Percentiles rank a stretch among this genome's conserved stretches.
These are phyloP conservation scores for Aptenodytes patagonicus DNA, from an alignment of 2,113 vertebrate genomes.

Conservation along the genomic window DNA sequence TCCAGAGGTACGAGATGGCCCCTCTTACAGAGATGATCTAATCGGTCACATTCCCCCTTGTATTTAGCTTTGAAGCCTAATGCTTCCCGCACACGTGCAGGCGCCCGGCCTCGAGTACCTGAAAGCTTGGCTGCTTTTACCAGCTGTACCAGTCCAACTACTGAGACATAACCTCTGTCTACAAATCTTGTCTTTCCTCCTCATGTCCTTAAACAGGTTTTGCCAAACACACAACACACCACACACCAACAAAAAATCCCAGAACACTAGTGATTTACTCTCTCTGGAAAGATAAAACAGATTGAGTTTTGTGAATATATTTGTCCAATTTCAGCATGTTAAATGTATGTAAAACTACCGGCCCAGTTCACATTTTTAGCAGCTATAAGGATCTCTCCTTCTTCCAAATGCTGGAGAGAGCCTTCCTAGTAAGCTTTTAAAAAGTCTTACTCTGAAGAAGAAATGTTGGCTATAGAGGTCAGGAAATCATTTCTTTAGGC, in stretches of 20 bases:
- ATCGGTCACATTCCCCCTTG: too few species aligned
- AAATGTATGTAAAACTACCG: neutral
- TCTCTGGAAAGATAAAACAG: neutral
- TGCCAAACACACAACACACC: neutral
- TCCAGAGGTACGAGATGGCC: neutral
- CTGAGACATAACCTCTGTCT: neutral
- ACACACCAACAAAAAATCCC: neutral
- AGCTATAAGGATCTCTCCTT: neutral
- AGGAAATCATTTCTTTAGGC: neutral
- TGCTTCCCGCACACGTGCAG: accelerated
- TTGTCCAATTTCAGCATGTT: neutral
- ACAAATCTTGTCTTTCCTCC: neutral
- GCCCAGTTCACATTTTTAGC: neutral
- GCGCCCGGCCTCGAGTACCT: accelerated
- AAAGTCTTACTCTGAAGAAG: neutral
- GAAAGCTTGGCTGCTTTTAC: neutral
- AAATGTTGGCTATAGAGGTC: neutral
- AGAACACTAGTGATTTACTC: neutral
- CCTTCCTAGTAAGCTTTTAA: neutral
- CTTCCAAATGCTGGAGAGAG: neutral
- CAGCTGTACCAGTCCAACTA: neutral
- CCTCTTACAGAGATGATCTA: neutral
- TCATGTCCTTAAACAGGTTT: neutral
- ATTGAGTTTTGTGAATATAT: neutral
- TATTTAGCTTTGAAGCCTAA: neutral